A percentile compares a stretch with the other conserved stretches of the same genome.
Conservation (phyloP, 30 jellyfish, hydroid and myxozoan genomes). For the Sanderia malayensis region DNA sequence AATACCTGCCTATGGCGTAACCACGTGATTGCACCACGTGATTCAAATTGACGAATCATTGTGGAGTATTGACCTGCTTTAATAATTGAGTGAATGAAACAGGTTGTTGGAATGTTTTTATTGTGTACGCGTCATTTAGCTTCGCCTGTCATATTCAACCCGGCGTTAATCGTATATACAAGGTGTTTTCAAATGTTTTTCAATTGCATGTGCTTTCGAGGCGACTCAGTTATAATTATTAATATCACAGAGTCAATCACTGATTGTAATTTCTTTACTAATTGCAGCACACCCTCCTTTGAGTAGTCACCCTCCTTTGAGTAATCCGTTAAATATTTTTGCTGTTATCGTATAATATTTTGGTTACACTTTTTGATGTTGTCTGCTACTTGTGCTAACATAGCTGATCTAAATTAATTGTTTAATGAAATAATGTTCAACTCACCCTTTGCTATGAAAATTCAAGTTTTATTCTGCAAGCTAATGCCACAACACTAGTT, state of each 20-base stretch:
- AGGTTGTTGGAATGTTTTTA: not conserved
- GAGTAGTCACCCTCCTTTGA: too few species aligned
- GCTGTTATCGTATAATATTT: too few species aligned
- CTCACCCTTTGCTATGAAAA: too few species aligned
- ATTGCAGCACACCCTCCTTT: not conserved
- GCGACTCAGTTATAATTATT: not conserved
- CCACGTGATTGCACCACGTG: conserved; percentile 62
- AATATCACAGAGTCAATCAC: not conserved
- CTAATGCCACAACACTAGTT: too few species aligned
- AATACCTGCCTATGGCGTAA: conserved; percentile 53
- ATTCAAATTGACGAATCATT: conserved; percentile 2
- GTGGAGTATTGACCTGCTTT: not conserved
- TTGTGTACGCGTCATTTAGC: not conserved
- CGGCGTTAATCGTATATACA: not conserved
- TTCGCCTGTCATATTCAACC: not conserved
- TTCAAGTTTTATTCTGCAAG: too few species aligned
- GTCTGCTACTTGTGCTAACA: too few species aligned
- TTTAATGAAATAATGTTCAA: too few species aligned
- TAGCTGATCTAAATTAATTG: too few species aligned
- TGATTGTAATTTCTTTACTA: not conserved
- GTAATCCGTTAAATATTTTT: too few species aligned
- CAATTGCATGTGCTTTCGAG: not conserved
- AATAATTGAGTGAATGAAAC: not conserved
- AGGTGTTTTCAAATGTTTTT: not conserved
- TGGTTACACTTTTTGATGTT: too few species aligned